Conservation (phyloP, 1,140 invertebrate species). For the Polypedilum vanderplanki region DNA sequence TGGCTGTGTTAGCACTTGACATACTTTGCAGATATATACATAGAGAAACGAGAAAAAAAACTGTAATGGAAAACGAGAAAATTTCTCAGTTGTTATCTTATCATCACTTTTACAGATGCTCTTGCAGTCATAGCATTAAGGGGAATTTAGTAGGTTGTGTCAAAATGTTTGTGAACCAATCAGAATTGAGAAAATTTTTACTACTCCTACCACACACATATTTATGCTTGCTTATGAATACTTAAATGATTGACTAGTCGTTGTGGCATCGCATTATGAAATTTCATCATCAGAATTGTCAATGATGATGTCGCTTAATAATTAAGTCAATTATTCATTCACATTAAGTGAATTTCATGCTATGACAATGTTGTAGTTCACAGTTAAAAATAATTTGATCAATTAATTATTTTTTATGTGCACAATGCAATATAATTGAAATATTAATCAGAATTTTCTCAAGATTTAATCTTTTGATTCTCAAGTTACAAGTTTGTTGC, state of each 20-base stretch:
- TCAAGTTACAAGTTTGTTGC: neutral
- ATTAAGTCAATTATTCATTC: constrained; percentile 10
- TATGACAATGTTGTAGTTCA: constrained; percentile 8
- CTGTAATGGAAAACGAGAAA: neutral
- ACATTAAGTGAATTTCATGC: neutral
- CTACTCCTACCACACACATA: no score
- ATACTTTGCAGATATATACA: neutral
- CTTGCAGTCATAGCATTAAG: neutral
- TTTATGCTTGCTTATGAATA: no score
- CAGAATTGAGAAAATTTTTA: neutral
- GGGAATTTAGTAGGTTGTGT: neutral
- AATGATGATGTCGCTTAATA: neutral
- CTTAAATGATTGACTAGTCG: neutral
- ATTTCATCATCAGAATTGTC: neutral
- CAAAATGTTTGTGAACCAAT: neutral
- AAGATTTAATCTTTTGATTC: neutral
- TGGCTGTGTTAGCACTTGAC: neutral
- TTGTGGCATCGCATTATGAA: constrained; percentile 16
- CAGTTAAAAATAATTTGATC: neutral
- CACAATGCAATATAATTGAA: neutral
- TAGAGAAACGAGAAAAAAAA: neutral
- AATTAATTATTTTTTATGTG: neutral
- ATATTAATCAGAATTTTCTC: neutral
- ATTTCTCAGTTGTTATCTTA: neutral
- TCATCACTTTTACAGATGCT: neutral